Evolutionary conservation across 2,797 vertebrate genomes (phyloP).

Genomic region (Smutsia gigantea): DNA sequence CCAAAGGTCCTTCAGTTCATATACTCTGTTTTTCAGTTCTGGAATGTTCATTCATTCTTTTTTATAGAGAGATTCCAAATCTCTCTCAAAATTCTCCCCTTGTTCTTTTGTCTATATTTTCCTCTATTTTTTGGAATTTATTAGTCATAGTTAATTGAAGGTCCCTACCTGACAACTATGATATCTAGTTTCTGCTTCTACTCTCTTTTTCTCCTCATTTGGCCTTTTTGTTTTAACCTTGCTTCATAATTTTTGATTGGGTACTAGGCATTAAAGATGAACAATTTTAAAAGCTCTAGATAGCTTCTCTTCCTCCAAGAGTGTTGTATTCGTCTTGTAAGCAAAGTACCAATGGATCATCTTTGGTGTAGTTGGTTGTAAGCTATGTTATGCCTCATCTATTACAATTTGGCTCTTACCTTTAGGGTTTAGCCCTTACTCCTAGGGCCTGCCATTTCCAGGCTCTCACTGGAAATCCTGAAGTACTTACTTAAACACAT

Average conservation of each 20-base stretch:
- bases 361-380: not conserved
- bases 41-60: not conserved
- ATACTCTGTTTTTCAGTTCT: constrained; percentile 15
- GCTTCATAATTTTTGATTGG: not conserved
- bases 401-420: not conserved
- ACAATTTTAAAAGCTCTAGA: not conserved
- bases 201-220: not conserved
- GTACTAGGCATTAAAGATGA: not conserved
- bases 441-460: not conserved
- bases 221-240: not conserved
- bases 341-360: not conserved
- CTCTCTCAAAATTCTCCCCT: not conserved
- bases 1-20: not conserved
- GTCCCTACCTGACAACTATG: not conserved
- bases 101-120: not conserved
- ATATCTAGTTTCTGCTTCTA: not conserved
- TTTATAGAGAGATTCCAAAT: not conserved
- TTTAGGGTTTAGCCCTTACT: not conserved
- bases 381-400: not conserved
- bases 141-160: not conserved
- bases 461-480: not conserved
- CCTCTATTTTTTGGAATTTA: not conserved
- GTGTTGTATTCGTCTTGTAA: not conserved
- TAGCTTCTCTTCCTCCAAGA: not conserved
- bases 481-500: not conserved